Conservation (phyloP, 2,113 vertebrate species). For the Gallinago undulata region DNA sequence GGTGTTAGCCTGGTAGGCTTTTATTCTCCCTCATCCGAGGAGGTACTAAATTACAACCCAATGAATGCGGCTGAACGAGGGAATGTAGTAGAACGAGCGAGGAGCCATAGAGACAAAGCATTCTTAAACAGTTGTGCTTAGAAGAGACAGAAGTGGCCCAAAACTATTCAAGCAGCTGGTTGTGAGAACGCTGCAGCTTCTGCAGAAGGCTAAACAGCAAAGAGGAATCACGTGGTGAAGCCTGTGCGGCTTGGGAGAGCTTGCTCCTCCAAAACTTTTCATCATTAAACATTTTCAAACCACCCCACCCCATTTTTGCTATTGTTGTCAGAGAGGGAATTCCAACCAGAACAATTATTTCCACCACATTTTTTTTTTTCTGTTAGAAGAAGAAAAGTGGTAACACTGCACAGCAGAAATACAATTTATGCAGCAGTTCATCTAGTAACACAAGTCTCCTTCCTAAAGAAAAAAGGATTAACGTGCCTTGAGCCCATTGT, state of each 20-base stretch:
- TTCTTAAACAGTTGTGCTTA: not conserved
- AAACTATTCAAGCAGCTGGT: rapidly evolving
- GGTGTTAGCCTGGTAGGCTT: not conserved
- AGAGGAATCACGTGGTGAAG: not conserved
- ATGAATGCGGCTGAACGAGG: rapidly evolving
- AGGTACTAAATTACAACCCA: not conserved
- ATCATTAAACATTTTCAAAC: not conserved
- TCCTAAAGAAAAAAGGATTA: not conserved
- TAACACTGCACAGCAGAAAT: not conserved
- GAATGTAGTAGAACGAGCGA: not conserved
- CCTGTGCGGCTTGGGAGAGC: not conserved
- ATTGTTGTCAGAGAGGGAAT: conserved; percentile 54
- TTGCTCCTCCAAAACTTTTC: not conserved
- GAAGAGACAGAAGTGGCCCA: not conserved
- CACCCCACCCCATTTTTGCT: conserved; percentile 30
- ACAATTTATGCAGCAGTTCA: not conserved
- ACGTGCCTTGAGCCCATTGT: not conserved
- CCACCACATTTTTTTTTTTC: not conserved
- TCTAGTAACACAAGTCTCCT: not conserved
- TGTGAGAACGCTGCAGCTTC: not conserved
- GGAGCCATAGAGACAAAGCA: not conserved
- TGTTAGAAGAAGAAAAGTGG: not conserved
- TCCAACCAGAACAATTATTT: conserved; percentile 25
- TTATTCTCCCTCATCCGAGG: not conserved
- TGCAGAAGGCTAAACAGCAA: not conserved